Base-by-base conservation (phyloP, 2,113 vertebrate genomes). In the Xiphophorus hellerii region DNA sequence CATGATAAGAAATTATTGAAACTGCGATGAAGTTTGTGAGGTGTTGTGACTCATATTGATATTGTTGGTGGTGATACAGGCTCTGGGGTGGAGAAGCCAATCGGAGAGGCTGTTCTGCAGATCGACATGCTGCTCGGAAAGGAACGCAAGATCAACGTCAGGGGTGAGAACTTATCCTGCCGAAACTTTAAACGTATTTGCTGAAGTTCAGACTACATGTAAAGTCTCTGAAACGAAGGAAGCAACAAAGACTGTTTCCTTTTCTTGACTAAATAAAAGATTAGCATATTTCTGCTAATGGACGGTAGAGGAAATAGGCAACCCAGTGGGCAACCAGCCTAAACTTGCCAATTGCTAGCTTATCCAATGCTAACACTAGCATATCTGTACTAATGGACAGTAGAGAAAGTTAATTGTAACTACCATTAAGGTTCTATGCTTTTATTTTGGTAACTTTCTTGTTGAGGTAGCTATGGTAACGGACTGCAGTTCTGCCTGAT, bases 61-160 rank as follows among this genome's bases (percentile, higher is more conserved):
- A 1, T 77, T 33, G 30, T 13, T 54, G 4, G 27, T 73, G 75
- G 54, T 29, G 3, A 3, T 20, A 66, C 92, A 99, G 98, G 95
- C n/a, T 94, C 96, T 0, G 96, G 96, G 62, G 94, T 97, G 71
- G 96, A 98, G 73, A 96, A 96, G 80, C 95, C 96, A 0, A 96
- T 99, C 65, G 98, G 98, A 28, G 98, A 99, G 90, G 96, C 96
- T 30, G 90, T 97, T 61, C 95, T 99, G 88, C 98, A 99, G 91
- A 92, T 99, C 0, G 97, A 99, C 85, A 90, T 97, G 85, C 94
- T 96, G 86, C 96, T 96, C 15, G 96, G 96, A 72, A 98, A 96
- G 20, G 98, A 99, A 51, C 98, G 97, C 79, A 99, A 98, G 86
- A 94, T 99, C 91, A 95, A 89, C 0, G 94, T 99, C 85, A 97